Base-by-base conservation (phyloP, 2,113 vertebrate genomes). In the Haliaeetus leucogaster region DNA sequence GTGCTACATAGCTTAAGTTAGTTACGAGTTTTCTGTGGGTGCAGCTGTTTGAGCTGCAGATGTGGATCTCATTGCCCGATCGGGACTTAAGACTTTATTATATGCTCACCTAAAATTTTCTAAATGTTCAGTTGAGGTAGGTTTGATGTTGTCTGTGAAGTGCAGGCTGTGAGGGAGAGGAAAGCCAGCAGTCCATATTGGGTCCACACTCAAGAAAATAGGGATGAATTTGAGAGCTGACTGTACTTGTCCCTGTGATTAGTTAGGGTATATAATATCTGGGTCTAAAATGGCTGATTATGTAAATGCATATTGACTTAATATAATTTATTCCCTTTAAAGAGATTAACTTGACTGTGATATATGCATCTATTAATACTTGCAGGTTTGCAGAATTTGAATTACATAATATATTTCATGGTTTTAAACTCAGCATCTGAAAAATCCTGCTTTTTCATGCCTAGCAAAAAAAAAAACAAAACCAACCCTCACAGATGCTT, bases 371-470 rank as follows among this genome's bases (percentile, higher is more conserved):
- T 86, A 0, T 48, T 80, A 78, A 59, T 66, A 30, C 26, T 68
- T 65, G 30, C 9, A 86, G 9, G 32, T 71, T 80, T 48, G 19
- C 25, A 22, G 58, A n/a, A 6, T 77, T 90, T 72, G 40, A 80
- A 13, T 89, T 88, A 18, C 16, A 21, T 79, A 61, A 72, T 47
- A 12, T 10, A 30, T 88, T 85, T 73, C 45, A 82, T 10, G 12
- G 8, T 85, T 94, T 94, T 66, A 90, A 91, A 45, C 23, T 70
- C 53, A 73, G 32, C 52, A 20, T 82, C 68, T 94, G 84, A 86
- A 87, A 93, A 95, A 47, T 50, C 13, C 7, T 93, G 26, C 34
- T 77, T 92, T 95, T 89, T 76, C 43, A 43, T 70, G 45, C 40
- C 26, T 58, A 61, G 29, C 22, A 73, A 14, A 73, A 89, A 70